These are phyloP conservation scores for Palythoa grandiflora DNA, from an alignment of 92 coral and sea anemone genomes.

Conservation along the genomic window DNA sequence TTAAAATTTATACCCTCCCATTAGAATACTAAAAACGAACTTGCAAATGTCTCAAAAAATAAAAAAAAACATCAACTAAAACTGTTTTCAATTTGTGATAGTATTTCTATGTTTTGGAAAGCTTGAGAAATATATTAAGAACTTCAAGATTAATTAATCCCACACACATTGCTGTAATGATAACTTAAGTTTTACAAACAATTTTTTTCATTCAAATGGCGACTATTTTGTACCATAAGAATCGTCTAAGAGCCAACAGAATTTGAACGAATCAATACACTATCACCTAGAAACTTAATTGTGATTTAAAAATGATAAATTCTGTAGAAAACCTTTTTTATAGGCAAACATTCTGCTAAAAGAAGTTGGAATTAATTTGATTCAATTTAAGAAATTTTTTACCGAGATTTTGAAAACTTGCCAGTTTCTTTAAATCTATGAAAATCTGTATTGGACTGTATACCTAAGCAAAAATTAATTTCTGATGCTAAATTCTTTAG, in stretches of 20 bases:
- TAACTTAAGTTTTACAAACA: neutral
- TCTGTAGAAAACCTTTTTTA: no score
- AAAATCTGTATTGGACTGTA: neutral
- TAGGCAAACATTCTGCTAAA: no score
- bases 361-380: no score
- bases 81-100: neutral
- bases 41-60: neutral
- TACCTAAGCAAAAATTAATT: neutral
- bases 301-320: no score
- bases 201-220: neutral
- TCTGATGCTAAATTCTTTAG: no score
- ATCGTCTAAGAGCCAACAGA: neutral
- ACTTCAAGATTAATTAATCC: constrained; percentile 31
- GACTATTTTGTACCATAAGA: neutral
- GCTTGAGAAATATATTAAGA: constrained; percentile 8
- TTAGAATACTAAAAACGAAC: neutral
- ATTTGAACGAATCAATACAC: no score
- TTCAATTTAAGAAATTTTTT: no score
- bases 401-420: neutral
- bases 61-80: neutral
- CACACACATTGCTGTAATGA: constrained; percentile 29
- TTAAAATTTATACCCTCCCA: neutral
- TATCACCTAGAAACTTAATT: no score
- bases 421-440: neutral
- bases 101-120: constrained; percentile 7